phyloP scores from a whole-genome alignment of 2,113 vertebrate genomes.

The Eclectus roratus region DNA sequence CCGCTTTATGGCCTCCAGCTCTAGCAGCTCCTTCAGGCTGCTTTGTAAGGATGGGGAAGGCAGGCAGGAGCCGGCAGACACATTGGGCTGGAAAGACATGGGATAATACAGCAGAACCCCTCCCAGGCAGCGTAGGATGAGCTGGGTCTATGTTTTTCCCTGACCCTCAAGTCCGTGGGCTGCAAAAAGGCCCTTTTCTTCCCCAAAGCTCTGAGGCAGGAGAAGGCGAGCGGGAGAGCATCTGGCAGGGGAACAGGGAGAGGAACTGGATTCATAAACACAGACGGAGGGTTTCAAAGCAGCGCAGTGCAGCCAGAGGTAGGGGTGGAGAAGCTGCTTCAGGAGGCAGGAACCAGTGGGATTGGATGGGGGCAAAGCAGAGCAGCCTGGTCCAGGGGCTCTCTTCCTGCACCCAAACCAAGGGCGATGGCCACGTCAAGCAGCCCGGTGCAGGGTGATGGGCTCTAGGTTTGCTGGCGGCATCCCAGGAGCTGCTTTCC shows the following conservation, averaged over 20 bases:
- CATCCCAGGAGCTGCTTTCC: slow-evolving; percentile 29
- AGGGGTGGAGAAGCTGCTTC: not conserved
- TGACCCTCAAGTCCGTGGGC: not conserved
- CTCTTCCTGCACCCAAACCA: not conserved
- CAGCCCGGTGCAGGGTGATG: not conserved
- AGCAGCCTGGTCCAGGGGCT: not conserved
- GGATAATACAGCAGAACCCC: not conserved
- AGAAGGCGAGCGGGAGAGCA: not conserved
- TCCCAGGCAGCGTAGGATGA: not conserved
- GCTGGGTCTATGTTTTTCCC: not conserved
- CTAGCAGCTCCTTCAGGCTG: not conserved
- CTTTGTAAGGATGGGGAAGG: accelerated
- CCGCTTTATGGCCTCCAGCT: not conserved
- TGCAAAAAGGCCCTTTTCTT: not conserved
- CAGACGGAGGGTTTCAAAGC: slow-evolving; percentile 1
- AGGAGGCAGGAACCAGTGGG: not conserved
- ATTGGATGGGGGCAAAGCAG: not conserved
- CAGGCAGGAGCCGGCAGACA: not conserved
- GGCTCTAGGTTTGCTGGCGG: not conserved
- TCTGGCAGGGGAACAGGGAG: not conserved
- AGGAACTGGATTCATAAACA: slow-evolving; percentile 40
- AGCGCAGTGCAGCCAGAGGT: not conserved
- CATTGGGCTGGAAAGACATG: not conserved
- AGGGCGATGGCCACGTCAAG: not conserved
- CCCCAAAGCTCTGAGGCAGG: not conserved